phyloP scores from a whole-genome alignment of 2,113 vertebrate genomes.

The Eudyptes chrysolophus region DNA sequence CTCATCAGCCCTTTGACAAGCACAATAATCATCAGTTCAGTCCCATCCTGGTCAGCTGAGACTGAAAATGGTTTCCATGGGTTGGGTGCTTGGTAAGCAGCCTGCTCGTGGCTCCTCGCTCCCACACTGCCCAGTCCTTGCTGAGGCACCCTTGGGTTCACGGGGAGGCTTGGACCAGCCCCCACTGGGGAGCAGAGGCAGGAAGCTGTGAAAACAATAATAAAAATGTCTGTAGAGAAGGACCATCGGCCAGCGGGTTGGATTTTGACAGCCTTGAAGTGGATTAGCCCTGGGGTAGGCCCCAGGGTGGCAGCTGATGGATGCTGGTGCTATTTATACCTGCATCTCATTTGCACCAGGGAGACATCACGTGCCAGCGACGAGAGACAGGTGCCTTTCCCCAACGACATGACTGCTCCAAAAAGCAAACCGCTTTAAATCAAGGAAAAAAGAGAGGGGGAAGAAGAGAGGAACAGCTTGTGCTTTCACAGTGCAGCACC shows the following conservation, averaged over 20 bases:
- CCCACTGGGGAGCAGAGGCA: background rate
- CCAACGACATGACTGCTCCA: fast-evolving
- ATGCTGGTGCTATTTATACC: background rate
- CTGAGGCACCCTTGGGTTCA: background rate
- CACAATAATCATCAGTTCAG: background rate
- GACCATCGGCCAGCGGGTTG: background rate
- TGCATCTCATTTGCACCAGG: background rate
- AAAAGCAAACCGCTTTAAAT: background rate
- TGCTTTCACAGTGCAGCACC: background rate
- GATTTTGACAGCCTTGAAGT: background rate
- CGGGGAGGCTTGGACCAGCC: background rate
- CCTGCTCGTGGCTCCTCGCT: background rate
- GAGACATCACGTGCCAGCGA: fast-evolving
- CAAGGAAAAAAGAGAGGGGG: background rate
- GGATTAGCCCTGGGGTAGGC: background rate
- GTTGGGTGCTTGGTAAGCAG: background rate
- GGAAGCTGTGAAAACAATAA: background rate
- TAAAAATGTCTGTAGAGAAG: background rate
- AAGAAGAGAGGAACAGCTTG: background rate
- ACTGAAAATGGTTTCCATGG: background rate
- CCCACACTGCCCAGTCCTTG: background rate
- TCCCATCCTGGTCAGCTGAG: background rate
- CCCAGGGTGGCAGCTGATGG: background rate
- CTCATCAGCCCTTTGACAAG: fast-evolving
- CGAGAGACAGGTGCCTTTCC: background rate